Percentiles rank a stretch among this genome's conserved stretches.
Evolutionary conservation across 2,888 invertebrate genomes (phyloP).

Genomic region (Proisotoma minuta): DNA sequence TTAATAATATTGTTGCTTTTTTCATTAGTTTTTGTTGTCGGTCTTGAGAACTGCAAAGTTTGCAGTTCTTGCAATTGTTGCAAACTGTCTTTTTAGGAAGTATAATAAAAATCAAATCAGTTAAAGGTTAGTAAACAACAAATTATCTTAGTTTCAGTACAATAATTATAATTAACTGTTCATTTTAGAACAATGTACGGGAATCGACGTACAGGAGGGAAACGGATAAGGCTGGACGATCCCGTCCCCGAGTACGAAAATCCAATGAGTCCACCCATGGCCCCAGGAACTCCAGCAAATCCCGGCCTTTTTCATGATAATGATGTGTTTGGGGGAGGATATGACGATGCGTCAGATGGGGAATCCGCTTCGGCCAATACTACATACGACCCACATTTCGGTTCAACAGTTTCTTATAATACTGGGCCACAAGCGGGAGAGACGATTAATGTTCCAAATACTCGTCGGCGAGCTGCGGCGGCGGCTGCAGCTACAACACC

Average conservation of each 20-base stretch:
- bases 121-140: too few relatives aligned
- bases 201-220: constrained; percentile 77
- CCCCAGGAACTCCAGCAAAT: constrained; percentile 29
- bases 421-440: background rate
- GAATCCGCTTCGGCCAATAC: constrained; percentile 24
- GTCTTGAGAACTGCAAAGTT: too few relatives aligned
- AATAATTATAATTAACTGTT: too few relatives aligned
- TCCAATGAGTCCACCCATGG: constrained; percentile 52
- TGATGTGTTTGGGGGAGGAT: constrained; percentile 30
- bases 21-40: too few relatives aligned
- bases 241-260: constrained; percentile 75
- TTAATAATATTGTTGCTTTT: too few relatives aligned
- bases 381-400: constrained; percentile 12
- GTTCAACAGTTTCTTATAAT: constrained; percentile 10
- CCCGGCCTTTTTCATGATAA: background rate
- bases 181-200: too few relatives aligned
- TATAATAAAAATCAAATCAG: too few relatives aligned
- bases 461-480: constrained; percentile 21
- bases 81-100: too few relatives aligned
- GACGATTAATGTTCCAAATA: constrained; percentile 10
- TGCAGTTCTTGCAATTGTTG: too few relatives aligned
- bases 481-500: constrained; percentile 23
- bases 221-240: constrained; percentile 87
- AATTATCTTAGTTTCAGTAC: too few relatives aligned
- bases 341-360: constrained; percentile 22